Evolutionary conservation across 2,113 vertebrate genomes (phyloP), one percentile per base, ranked within the genome.

Genomic region (Halcyon senegalensis): DNA sequence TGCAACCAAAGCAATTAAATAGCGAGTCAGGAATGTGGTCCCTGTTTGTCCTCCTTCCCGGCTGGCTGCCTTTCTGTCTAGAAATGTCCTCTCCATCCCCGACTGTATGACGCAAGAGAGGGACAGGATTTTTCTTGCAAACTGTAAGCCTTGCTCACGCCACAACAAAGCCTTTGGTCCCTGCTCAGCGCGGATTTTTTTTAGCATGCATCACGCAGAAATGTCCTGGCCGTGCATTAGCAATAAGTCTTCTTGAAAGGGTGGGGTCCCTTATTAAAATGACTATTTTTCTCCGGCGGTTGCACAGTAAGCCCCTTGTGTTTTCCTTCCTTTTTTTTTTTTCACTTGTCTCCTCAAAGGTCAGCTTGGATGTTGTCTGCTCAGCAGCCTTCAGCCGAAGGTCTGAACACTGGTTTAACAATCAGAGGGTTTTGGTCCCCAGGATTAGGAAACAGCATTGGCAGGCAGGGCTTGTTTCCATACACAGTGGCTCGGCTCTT

Each of bases 231-330:
- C 92, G 77, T 87, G 82, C 41, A 24, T 64, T 78, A 95, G 93
- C 90, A 94, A 50, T 77, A 64, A 80, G 72, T 80, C 84, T 82
- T 90, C 41, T 70, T 87, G 67, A 84, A 80, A 96, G 96, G 96
- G 96, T 86, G 96, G 88, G 85, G 94, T 84, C 76, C 79, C 76
- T 90, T 77, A 59, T 67, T 85, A 55, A 93, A 90, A 95, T 93
- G 68, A 95, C 64, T 94, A 13, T 82, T 94, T 94, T 73, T 53
- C 93, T 95, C 91, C 9, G 0, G 55, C 39, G 0, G 81, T 86
- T 92, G 75, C 93, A 87, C 88, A 95, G 88, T 94, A 94, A 90
- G 70, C 84, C 88, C 76, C 94, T 93, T 93, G 96, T 95, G 90
- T 92, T 87, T 94, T 92, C 55, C 23, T 19, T 46, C 6, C 60